Conservation (phyloP, 2,888 invertebrate genomes). For the Phaedon cochleariae region DNA sequence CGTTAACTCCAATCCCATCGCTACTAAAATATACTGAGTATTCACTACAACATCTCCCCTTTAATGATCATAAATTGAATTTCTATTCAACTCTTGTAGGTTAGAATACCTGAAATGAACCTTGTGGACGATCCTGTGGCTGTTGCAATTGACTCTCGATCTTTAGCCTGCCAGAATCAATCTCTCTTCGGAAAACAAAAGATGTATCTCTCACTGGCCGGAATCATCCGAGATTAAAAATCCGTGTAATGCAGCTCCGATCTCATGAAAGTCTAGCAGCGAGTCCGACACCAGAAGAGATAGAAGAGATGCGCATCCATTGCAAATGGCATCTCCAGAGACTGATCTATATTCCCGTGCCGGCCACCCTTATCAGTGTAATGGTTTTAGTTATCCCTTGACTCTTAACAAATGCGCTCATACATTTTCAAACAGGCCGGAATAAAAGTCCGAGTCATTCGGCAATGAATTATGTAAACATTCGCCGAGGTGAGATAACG, state of each 20-base stretch:
- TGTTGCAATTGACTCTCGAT: no score
- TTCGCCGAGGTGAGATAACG: not conserved
- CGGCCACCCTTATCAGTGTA: slow-evolving; percentile 54
- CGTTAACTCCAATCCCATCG: no score
- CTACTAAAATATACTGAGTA: no score
- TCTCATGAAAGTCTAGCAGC: slow-evolving; percentile 30
- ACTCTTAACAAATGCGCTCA: slow-evolving; percentile 51
- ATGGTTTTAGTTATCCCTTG: slow-evolving; percentile 51
- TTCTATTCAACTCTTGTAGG: no score
- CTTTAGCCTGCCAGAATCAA: not conserved
- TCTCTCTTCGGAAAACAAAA: not conserved
- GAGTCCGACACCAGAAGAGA: slow-evolving; percentile 26
- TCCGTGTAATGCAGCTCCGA: not conserved
- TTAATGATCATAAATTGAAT: no score
- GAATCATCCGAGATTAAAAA: not conserved
- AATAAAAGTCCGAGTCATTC: not conserved
- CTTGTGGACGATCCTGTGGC: no score
- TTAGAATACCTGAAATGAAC: no score
- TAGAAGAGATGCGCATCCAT: no score
- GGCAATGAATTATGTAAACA: not conserved
- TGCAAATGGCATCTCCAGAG: slow-evolving; percentile 56
- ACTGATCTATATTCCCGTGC: slow-evolving; percentile 49
- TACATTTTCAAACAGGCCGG: slow-evolving; percentile 54
- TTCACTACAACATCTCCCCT: no score
- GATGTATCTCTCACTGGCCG: not conserved